Evolutionary conservation across 2,888 invertebrate species (phyloP).

Genomic region (Eucera pruinosa): DNA sequence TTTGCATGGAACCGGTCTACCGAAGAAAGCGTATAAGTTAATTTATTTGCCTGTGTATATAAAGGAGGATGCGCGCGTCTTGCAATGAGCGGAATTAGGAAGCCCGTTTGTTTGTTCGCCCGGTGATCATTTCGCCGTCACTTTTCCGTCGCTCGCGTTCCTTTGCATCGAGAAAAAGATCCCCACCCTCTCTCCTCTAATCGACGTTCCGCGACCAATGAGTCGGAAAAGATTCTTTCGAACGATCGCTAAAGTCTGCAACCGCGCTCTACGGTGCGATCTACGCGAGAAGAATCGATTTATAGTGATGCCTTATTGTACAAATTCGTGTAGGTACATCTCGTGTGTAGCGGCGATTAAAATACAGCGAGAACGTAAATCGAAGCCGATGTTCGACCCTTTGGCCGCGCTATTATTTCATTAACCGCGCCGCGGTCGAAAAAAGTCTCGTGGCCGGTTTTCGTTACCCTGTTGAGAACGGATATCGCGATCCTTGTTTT

Average conservation of each 20-base stretch:
- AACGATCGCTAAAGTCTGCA: constrained; percentile 1
- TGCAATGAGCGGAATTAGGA: background rate
- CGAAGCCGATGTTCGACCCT: too few relatives aligned
- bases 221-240: background rate
- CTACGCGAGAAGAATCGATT: constrained; percentile 40
- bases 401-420: too few relatives aligned
- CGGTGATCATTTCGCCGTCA: background rate
- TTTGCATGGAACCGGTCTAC: background rate
- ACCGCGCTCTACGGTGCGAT: constrained; percentile 6
- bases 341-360: too few relatives aligned
- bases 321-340: constrained; percentile 65
- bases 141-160: constrained; percentile 1
- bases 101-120: background rate
- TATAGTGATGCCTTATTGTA: constrained; percentile 73
- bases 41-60: constrained; percentile 27
- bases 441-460: too few relatives aligned
- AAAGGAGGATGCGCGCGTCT: background rate
- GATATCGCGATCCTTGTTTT: too few relatives aligned
- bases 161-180: too few relatives aligned
- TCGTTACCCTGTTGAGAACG: too few relatives aligned
- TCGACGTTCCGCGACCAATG: background rate
- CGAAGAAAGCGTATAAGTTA: background rate
- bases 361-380: too few relatives aligned
- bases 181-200: too few relatives aligned
- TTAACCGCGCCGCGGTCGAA: too few relatives aligned